A percentile compares a stretch with the other conserved stretches of the same genome.
Conservation (phyloP, 2,113 vertebrate genomes). For the Corythornis vintsioides region DNA sequence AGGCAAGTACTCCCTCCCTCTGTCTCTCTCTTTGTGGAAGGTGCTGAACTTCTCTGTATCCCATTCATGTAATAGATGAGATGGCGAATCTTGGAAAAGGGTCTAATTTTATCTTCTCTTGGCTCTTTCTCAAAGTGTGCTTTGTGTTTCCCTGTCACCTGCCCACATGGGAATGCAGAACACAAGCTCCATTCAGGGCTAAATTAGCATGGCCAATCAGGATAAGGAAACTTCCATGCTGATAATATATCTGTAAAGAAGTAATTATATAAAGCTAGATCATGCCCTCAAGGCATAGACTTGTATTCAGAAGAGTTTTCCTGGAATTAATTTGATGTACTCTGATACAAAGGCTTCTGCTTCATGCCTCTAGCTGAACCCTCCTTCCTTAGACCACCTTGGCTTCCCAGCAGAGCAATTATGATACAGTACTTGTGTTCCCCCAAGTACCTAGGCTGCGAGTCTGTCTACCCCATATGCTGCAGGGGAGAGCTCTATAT, state of each 20-base stretch:
- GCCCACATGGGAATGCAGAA: not conserved
- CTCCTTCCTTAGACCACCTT: rapidly evolving
- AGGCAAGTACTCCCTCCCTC: not conserved
- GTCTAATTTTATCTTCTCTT: not conserved
- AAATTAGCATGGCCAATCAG: not conserved
- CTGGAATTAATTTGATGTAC: not conserved
- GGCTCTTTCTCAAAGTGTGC: rapidly evolving
- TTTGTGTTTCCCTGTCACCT: not conserved
- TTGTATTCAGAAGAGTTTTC: not conserved
- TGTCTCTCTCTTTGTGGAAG: not conserved
- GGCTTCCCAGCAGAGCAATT: not conserved
- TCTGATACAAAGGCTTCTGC: not conserved
- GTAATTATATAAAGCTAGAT: not conserved
- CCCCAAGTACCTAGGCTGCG: not conserved
- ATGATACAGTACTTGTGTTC: not conserved
- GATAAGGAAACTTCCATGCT: not conserved
- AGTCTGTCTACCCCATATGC: rapidly evolving
- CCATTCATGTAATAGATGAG: not conserved
- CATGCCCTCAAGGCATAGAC: not conserved
- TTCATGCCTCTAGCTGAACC: not conserved
- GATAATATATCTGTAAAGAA: not conserved
- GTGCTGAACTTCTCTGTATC: not conserved
- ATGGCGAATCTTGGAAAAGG: not conserved
- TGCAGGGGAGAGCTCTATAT: not conserved
- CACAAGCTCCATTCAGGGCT: rapidly evolving